Conservation (phyloP, 2,113 vertebrate genomes). For the Alosa alosa region DNA sequence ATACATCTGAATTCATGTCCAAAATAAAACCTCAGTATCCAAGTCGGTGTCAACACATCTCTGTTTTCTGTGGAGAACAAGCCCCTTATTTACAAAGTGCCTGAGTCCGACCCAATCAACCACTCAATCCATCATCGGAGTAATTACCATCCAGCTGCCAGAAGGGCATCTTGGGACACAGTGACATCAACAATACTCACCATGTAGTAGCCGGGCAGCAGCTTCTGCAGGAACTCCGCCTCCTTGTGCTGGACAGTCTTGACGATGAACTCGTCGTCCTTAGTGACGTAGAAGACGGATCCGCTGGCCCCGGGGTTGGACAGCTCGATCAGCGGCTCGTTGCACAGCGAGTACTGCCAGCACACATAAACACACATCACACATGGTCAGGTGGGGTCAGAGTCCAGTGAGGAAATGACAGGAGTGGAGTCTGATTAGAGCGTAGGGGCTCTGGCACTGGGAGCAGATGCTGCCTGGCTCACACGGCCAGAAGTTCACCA, state of each 20-base stretch:
- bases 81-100: too few relatives aligned
- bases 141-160: not conserved
- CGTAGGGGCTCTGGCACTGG: too few relatives aligned
- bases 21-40: too few relatives aligned
- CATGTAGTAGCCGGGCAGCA: constrained; percentile 98
- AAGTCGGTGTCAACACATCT: too few relatives aligned
- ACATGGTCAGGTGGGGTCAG: not conserved
- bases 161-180: not conserved
- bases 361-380: not conserved
- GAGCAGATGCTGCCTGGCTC: too few relatives aligned
- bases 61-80: too few relatives aligned
- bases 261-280: constrained; percentile 97
- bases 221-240: constrained; percentile 96
- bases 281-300: constrained; percentile 96
- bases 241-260: constrained; percentile 99
- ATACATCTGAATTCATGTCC: too few relatives aligned
- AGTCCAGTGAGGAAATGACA: too few relatives aligned
- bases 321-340: constrained; percentile 93
- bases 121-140: not conserved
- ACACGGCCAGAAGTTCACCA: too few relatives aligned
- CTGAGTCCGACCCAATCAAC: not conserved
- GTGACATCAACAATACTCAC: constrained; percentile 54
- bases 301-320: constrained; percentile 97
- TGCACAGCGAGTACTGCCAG: constrained; percentile 90
- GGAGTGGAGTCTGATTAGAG: too few relatives aligned